A percentile compares a stretch with the other conserved stretches of the same genome.
Conservation (phyloP, 2,888 invertebrate species). For the Caenorhabditis parvicauda region DNA sequence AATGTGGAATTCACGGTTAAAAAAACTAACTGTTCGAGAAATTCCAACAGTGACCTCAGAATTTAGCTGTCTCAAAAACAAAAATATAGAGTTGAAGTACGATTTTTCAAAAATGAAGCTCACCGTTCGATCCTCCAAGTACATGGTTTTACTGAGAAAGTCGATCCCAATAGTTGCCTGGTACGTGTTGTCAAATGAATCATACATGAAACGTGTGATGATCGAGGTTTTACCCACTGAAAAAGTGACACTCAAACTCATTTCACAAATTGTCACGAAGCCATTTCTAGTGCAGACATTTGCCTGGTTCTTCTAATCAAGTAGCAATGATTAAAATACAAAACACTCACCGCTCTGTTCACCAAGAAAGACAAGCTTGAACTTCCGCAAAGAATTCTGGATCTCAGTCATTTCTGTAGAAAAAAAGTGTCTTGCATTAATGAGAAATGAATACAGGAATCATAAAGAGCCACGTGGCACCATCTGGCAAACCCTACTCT, state of each 20-base stretch:
- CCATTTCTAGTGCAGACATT: too few relatives aligned
- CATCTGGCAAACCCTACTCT: too few relatives aligned
- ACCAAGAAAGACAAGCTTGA: slow-evolving; percentile 97
- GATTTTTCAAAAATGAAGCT: neutral
- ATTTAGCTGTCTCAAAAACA: neutral
- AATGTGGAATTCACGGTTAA: neutral
- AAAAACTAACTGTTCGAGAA: neutral
- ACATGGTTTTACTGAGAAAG: slow-evolving; percentile 99
- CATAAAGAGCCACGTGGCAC: too few relatives aligned
- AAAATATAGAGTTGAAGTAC: neutral
- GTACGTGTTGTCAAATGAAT: slow-evolving; percentile 99
- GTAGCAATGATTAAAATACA: neutral
- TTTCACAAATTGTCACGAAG: too few relatives aligned
- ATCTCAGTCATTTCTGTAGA: too few relatives aligned
- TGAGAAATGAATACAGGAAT: too few relatives aligned
- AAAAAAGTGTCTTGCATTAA: too few relatives aligned
- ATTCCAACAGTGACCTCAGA: neutral
- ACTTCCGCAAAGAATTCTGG: too few relatives aligned
- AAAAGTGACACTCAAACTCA: slow-evolving; percentile 24
- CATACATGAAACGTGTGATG: slow-evolving; percentile 99
- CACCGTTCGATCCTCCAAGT: slow-evolving; percentile 92
- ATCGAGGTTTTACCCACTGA: slow-evolving; percentile 96
- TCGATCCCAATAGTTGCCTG: slow-evolving; percentile 99
- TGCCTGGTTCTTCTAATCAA: too few relatives aligned
- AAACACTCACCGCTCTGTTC: slow-evolving; percentile 77